Conservation (phyloP, 2,113 vertebrate genomes). For the Charadrius vociferus region DNA sequence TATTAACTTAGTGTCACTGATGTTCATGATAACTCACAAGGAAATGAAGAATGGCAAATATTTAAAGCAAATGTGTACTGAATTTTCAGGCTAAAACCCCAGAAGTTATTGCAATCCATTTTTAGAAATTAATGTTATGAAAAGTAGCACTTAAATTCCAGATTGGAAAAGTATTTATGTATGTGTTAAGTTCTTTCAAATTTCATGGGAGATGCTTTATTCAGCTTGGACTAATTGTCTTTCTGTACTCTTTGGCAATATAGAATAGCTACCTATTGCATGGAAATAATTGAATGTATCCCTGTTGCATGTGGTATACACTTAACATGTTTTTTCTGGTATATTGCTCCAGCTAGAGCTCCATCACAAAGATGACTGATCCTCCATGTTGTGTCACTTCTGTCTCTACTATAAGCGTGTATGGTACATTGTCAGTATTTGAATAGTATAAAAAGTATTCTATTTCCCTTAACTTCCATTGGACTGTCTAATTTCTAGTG, state of each 20-base stretch:
- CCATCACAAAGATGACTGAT: background rate
- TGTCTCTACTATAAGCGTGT: background rate
- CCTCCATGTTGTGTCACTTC: background rate
- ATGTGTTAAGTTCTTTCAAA: background rate
- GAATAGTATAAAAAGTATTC: background rate
- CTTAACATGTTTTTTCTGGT: background rate
- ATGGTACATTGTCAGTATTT: background rate
- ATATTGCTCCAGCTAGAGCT: background rate
- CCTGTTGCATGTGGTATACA: background rate
- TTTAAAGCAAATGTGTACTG: background rate
- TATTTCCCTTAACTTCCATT: background rate
- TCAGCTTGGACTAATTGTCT: background rate
- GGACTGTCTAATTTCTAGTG: background rate
- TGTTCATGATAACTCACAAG: background rate
- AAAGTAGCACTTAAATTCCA: background rate
- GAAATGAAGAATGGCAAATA: background rate
- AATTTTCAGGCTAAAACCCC: background rate
- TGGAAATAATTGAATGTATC: background rate
- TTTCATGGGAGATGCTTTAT: background rate
- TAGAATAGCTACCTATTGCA: background rate
- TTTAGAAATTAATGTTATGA: background rate
- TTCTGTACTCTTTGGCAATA: background rate
- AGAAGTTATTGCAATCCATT: background rate
- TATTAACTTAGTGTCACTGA: background rate
- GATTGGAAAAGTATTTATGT: background rate